phyloP scores from a whole-genome alignment of 2,113 vertebrate species.

The Daboia siamensis region DNA sequence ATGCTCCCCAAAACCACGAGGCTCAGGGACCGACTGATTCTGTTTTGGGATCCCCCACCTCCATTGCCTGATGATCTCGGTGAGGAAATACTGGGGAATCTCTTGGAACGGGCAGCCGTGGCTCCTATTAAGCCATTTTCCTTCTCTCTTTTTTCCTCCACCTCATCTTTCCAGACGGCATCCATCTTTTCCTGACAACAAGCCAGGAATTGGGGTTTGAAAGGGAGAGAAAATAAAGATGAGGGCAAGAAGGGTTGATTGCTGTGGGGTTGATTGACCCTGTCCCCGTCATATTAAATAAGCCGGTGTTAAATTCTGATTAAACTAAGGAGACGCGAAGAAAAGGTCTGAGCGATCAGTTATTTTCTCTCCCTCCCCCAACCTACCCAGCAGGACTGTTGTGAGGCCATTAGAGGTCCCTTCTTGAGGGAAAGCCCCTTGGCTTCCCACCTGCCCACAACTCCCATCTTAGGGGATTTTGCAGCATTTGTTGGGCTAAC shows the following conservation, averaged over 20 bases:
- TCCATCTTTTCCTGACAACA: neutral
- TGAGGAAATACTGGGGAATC: neutral
- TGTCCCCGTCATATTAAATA: neutral
- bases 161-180: neutral
- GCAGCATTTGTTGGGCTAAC: neutral
- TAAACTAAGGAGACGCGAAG: neutral
- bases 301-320: neutral
- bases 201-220: neutral
- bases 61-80: neutral
- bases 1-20: neutral
- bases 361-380: neutral
- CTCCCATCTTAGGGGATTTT: neutral
- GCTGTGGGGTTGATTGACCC: too few relatives aligned
- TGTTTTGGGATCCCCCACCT: neutral
- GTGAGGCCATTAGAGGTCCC: neutral
- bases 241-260: neutral
- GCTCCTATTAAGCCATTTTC: neutral
- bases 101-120: accelerated
- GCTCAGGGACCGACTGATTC: neutral
- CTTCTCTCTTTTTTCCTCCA: neutral
- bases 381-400: neutral
- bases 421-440: neutral
- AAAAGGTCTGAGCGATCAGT: too few relatives aligned
- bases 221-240: neutral
- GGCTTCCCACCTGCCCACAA: neutral